Conservation (phyloP, 1,140 invertebrate genomes). For the Pectinophora gossypiella region DNA sequence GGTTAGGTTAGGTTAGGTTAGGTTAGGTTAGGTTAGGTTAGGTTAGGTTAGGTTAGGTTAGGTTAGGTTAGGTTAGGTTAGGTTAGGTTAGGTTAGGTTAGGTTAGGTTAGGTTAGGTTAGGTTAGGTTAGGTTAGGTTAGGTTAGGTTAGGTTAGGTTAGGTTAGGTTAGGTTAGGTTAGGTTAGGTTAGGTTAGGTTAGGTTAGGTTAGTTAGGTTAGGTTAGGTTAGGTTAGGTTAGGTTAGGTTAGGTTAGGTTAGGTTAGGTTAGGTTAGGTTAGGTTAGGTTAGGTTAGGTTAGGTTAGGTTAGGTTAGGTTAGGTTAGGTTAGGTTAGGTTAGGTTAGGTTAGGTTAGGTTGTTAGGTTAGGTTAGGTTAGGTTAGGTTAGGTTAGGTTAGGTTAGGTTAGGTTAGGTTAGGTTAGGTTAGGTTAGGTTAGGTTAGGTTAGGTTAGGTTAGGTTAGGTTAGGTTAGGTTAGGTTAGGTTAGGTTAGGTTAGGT, state of each 20-base stretch:
- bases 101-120: constrained; percentile 7
- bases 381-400: constrained; percentile 9
- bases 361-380: constrained; percentile 18
- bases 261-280: constrained; percentile 11
- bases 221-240: constrained; percentile 11
- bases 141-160: constrained; percentile 6
- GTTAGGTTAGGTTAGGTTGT: constrained; percentile 14
- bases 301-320: constrained; percentile 6
- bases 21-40: constrained; percentile 5
- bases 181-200: constrained; percentile 12
- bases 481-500: constrained; percentile 12
- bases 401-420: constrained; percentile 10
- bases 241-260: constrained; percentile 12
- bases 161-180: constrained; percentile 6
- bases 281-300: constrained; percentile 3
- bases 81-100: constrained; percentile 9
- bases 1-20: constrained; percentile 6
- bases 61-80: constrained; percentile 8
- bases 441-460: constrained; percentile 17
- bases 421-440: constrained; percentile 3
- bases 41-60: constrained; percentile 7
- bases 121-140: neutral
- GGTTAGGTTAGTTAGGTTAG: constrained; percentile 7
- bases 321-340: neutral
- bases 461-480: constrained; percentile 17